Percentiles rank a stretch among this genome's conserved stretches.
Evolutionary conservation across 2,888 invertebrate species (phyloP).

Genomic region (Digitonthophagus gazella): DNA sequence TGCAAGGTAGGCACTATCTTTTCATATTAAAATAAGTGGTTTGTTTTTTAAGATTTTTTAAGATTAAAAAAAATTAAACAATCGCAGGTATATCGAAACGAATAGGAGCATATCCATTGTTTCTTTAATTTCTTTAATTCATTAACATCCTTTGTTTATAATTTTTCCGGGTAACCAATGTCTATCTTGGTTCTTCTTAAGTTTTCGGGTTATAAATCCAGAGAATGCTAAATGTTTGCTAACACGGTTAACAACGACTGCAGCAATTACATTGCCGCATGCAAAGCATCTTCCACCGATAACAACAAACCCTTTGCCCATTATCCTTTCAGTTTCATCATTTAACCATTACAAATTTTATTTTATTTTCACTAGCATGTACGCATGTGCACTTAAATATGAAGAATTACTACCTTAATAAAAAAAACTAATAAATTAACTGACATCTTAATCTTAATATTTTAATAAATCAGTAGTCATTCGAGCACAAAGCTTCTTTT

Average conservation of each 20-base stretch:
- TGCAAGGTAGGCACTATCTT: conserved; percentile 45
- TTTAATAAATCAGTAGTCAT: conserved; percentile 3
- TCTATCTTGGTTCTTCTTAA: conserved; percentile 29
- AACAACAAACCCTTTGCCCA: background rate
- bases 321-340: background rate
- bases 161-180: conserved; percentile 32
- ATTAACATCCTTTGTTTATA: conserved; percentile 23
- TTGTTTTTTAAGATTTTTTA: background rate
- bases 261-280: conserved; percentile 1
- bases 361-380: conserved; percentile 21
- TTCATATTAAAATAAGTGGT: conserved; percentile 2
- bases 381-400: conserved; percentile 21
- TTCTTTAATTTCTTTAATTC: conserved; percentile 29
- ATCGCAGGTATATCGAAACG: conserved; percentile 20
- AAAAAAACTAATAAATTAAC: background rate
- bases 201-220: conserved; percentile 42
- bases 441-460: background rate
- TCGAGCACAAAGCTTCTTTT: conserved; percentile 24
- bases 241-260: conserved; percentile 29
- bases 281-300: background rate
- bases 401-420: conserved; percentile 13
- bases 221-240: conserved; percentile 48
- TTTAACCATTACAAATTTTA: background rate
- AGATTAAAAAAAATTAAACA: conserved; percentile 12
- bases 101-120: conserved; percentile 42